A percentile compares a stretch with the other conserved stretches of the same genome.
Evolutionary conservation across 1,140 invertebrate species (phyloP).

Genomic region (Stegodyphus mimosarum): DNA sequence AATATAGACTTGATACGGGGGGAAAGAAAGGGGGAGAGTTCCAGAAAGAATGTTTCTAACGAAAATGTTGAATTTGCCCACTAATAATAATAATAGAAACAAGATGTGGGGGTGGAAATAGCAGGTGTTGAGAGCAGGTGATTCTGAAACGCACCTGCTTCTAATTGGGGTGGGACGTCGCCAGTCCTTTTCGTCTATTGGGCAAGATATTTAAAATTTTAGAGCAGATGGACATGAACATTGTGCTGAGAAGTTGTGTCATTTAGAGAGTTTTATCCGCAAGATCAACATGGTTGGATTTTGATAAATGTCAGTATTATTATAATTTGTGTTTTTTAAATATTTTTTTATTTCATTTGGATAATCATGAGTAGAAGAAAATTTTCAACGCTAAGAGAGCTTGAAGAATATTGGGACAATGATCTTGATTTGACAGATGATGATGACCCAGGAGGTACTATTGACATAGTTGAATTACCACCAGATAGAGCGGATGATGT

Average conservation of each 20-base stretch:
- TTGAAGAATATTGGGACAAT: constrained; percentile 16
- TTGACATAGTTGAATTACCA: not conserved
- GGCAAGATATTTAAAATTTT: constrained; percentile 40
- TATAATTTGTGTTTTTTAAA: too few relatives aligned
- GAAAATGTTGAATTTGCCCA: constrained; percentile 27
- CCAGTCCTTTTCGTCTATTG: constrained; percentile 37
- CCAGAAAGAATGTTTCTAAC: too few relatives aligned
- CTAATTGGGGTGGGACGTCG: constrained; percentile 36
- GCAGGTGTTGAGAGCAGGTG: constrained; percentile 33
- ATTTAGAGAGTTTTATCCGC: constrained; percentile 39
- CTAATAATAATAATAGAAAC: constrained; percentile 27
- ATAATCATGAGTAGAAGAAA: constrained; percentile 16
- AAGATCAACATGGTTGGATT: constrained; percentile 20
- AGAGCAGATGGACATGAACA: constrained; percentile 37
- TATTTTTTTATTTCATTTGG: constrained; percentile 13
- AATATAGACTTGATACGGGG: constrained; percentile 33
- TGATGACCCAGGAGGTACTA: too few relatives aligned
- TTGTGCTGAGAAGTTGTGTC: constrained; percentile 39
- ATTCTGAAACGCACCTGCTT: constrained; percentile 37
- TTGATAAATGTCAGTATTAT: constrained; percentile 10
- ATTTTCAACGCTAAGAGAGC: constrained; percentile 16
- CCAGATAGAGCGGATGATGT: not conserved
- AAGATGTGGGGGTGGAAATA: constrained; percentile 25
- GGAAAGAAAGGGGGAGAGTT: too few relatives aligned
- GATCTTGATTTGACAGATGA: constrained; percentile 13